Percentiles rank a stretch among this genome's conserved stretches.
phyloP scores from a whole-genome alignment of 2,888 invertebrate genomes.

The Lydus trimaculatus region DNA sequence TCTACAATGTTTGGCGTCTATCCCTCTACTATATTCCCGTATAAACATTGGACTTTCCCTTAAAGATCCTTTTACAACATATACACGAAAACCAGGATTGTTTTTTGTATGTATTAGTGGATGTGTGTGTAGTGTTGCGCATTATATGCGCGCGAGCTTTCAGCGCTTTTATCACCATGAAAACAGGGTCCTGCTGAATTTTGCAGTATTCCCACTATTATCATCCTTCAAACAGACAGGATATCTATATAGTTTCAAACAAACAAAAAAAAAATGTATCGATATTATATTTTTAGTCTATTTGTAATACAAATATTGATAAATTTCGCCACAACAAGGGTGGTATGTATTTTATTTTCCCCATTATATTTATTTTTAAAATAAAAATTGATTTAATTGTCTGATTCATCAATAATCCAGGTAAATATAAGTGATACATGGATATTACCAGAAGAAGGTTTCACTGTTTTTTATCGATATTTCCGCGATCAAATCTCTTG shows the following conservation, averaged over 20 bases:
- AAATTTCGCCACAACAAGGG: conserved; percentile 30
- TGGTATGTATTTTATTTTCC: conserved; percentile 42
- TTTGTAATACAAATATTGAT: conserved; percentile 20
- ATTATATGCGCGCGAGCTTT: conserved; percentile 35
- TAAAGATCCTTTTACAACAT: background rate
- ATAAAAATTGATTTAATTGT: no score
- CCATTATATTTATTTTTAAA: no score
- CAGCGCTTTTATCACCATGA: conserved; percentile 18
- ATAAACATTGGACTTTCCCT: background rate
- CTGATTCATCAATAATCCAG: no score
- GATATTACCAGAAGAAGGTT: conserved; percentile 82
- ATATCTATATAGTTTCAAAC: no score
- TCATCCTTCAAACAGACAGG: background rate
- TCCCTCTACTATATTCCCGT: background rate
- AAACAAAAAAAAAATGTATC: no score
- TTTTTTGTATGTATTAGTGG: background rate
- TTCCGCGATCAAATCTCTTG: conserved; percentile 84
- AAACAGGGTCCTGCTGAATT: conserved; percentile 3
- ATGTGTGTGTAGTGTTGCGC: background rate
- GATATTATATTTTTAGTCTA: background rate
- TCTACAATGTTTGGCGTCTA: conserved; percentile 3
- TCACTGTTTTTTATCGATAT: conserved; percentile 83
- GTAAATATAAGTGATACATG: conserved; percentile 85
- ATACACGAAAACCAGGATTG: background rate
- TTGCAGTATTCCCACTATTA: background rate